Evolutionary conservation across 2,797 vertebrate genomes (phyloP).

Genomic region (Sebastes steindachneri): DNA sequence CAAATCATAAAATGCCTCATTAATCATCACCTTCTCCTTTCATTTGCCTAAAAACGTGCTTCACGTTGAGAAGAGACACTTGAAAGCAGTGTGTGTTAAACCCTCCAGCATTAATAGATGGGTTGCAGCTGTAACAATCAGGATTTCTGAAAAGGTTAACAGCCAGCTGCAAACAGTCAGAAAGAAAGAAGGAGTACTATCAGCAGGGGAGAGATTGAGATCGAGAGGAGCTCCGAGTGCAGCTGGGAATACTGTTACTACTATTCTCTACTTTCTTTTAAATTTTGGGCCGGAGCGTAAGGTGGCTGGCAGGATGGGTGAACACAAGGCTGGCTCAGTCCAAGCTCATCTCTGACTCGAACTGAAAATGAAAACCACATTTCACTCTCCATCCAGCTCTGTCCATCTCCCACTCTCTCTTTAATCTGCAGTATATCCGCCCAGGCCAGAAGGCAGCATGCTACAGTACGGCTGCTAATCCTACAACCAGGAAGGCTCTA

Average conservation of each 20-base stretch:
- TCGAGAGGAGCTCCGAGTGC: slow-evolving; percentile 10
- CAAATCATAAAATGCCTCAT: background rate
- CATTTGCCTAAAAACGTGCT: background rate
- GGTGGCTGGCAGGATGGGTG: background rate
- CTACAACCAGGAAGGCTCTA: background rate
- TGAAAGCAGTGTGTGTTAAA: background rate
- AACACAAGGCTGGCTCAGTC: background rate
- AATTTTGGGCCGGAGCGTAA: background rate
- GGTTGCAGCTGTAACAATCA: slow-evolving; percentile 27
- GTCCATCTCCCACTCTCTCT: background rate
- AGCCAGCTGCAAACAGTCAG: slow-evolving; percentile 18
- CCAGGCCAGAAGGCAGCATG: background rate
- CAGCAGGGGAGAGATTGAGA: slow-evolving; percentile 8
- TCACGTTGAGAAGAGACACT: background rate
- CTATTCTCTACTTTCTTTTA: background rate
- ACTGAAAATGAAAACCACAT: slow-evolving; percentile 14
- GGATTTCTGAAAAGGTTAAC: slow-evolving; percentile 20
- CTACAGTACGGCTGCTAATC: background rate
- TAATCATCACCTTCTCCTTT: background rate
- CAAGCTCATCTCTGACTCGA: background rate
- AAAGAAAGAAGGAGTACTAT: background rate
- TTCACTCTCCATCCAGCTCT: slow-evolving; percentile 7
- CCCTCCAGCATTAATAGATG: background rate
- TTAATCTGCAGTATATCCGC: background rate
- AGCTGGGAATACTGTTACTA: background rate